phyloP scores from a whole-genome alignment of 2,888 invertebrate species.

The Pyrrhosoma nymphula region DNA sequence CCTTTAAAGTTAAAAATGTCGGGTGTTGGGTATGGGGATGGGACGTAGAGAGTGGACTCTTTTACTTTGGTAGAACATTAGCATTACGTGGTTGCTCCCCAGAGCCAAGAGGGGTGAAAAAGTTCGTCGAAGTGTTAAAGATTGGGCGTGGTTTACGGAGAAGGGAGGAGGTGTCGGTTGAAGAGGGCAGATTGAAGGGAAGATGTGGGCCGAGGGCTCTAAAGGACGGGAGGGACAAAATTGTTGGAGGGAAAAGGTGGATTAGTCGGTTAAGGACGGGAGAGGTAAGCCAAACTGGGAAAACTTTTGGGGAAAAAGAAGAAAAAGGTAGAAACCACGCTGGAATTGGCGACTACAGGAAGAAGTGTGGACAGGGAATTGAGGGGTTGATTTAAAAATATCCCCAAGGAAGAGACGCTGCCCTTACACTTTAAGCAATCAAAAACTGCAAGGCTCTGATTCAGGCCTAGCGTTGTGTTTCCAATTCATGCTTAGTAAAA shows the following conservation, averaged over 20 bases:
- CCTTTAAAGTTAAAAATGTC: background rate
- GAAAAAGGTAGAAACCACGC: no score
- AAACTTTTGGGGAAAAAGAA: no score
- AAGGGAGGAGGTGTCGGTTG: background rate
- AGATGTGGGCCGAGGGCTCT: background rate
- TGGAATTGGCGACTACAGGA: no score
- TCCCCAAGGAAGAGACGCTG: no score
- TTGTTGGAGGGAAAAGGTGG: background rate
- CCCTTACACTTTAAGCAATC: no score
- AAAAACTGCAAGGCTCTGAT: no score
- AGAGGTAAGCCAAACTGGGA: background rate
- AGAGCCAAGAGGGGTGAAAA: background rate
- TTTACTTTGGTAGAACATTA: background rate
- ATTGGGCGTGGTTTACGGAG: background rate
- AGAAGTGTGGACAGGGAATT: no score
- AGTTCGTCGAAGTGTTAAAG: background rate
- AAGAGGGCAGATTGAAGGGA: background rate
- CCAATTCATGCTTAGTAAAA: no score
- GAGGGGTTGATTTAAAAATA: no score
- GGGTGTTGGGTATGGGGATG: background rate
- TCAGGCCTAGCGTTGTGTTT: no score
- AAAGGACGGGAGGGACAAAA: background rate
- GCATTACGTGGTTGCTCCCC: background rate
- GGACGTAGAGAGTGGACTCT: background rate
- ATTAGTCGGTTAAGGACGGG: background rate